Evolutionary conservation across 2,797 vertebrate genomes (phyloP), one percentile per base, ranked within the genome.

Genomic region (Mus minutoides): DNA sequence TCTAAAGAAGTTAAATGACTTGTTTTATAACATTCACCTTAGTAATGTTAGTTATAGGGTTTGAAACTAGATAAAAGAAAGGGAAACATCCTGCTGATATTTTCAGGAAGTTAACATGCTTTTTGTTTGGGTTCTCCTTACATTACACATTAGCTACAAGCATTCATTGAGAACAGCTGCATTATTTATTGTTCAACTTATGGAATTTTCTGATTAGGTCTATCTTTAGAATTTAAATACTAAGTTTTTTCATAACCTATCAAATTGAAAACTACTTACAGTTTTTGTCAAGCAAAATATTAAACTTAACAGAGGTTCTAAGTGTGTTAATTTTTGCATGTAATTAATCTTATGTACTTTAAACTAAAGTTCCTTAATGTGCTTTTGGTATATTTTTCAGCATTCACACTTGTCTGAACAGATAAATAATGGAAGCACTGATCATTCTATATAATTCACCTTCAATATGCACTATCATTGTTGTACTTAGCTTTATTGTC

Each of bases 181-280:
- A 89, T 92, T 92, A 94, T 31, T 69, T 80, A 79, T 67, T 94
- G 78, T 95, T 90, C 26, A 94, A 43, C 16, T 64, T 87, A 96
- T 91, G 88, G 90, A 54, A 2, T 73, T 92, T 96, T 91, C 79
- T 97, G 89, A 86, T 97, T 95, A 95, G 71, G 17, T 97, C 97
- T 95, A 97, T 96, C 56, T 79, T 97, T 89, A 92, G 71, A 98
- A 98, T 98, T 94, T 96, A 98, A 98, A 97, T 95, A 96, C 56
- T 96, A 96, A 96, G 37, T 93, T 97, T 91, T 97, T 82, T 88
- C 46, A 84, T 92, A 88, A 93, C 14, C 80, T 93, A 67, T 91
- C 96, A 96, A 97, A 98, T 97, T 97, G 91, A 94, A 85, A 97
- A 97, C 96, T 97, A 98, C n/a, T 21, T 95, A 80, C 94, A 92